Evolutionary conservation across 1,140 invertebrate species (phyloP).

Genomic region (Aplysia californica): DNA sequence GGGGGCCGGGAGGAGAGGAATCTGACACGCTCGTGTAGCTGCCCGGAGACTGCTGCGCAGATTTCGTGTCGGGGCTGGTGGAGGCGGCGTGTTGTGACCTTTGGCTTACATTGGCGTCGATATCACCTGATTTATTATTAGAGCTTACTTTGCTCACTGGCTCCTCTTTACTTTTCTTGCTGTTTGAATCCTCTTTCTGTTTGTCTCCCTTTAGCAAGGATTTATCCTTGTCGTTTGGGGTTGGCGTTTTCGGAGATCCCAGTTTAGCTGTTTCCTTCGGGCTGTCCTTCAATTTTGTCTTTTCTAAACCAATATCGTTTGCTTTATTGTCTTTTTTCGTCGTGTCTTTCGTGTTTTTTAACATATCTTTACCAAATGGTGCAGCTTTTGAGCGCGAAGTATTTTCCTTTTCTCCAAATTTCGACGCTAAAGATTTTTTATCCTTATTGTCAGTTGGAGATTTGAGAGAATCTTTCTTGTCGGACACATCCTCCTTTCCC

Average conservation of each 20-base stretch:
- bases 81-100: neutral
- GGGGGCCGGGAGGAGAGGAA: neutral
- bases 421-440: neutral
- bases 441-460: neutral
- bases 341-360: conserved; percentile 1
- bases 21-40: neutral
- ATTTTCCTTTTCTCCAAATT: neutral
- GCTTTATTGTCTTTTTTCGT: neutral
- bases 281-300: neutral
- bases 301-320: neutral
- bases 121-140: neutral
- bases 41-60: neutral
- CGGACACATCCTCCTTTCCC: no score
- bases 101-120: neutral
- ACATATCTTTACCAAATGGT: conserved; percentile 13
- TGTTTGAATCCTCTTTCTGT: neutral
- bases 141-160: neutral
- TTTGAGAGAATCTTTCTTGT: neutral
- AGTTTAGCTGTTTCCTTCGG: neutral
- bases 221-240: neutral
- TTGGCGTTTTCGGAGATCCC: neutral
- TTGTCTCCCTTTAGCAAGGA: neutral
- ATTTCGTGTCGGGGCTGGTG: neutral
- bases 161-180: neutral
- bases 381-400: neutral